phyloP scores from a whole-genome alignment of 2,797 vertebrate genomes.

The Buceros bicornis region DNA sequence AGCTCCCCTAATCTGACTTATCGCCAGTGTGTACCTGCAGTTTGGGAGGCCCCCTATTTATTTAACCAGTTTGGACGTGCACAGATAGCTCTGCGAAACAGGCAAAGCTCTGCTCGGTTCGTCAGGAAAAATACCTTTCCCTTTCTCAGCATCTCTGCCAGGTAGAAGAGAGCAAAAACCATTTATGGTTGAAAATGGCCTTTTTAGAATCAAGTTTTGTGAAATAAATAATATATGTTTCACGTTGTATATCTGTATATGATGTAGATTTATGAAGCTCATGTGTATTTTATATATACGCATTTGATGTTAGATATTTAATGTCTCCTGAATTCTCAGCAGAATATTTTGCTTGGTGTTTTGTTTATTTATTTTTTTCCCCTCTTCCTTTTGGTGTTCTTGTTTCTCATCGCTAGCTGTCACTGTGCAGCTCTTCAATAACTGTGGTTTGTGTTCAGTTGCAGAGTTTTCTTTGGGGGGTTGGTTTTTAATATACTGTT shows the following conservation, averaged over 20 bases:
- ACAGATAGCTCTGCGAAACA: neutral
- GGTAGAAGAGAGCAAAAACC: neutral
- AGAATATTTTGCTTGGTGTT: neutral
- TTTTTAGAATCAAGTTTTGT: neutral
- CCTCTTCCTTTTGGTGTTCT: neutral
- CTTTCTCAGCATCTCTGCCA: neutral
- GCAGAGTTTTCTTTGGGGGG: slow-evolving; percentile 53
- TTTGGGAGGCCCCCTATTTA: neutral
- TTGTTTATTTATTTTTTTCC: neutral
- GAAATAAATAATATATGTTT: neutral
- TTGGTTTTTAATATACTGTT: slow-evolving; percentile 67
- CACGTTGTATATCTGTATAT: neutral
- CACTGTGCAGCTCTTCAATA: slow-evolving; percentile 34
- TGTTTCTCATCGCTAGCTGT: slow-evolving; percentile 9
- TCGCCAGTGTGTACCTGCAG: neutral
- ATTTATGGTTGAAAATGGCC: neutral
- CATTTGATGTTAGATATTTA: neutral
- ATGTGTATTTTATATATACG: slow-evolving; percentile 9
- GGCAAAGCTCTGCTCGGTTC: neutral
- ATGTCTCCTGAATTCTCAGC: neutral
- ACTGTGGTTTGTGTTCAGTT: neutral
- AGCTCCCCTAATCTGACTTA: neutral
- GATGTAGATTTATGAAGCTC: neutral
- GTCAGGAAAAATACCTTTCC: neutral
- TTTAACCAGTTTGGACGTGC: neutral